Conservation (phyloP, 2,888 invertebrate species). For the Bombylius major region DNA sequence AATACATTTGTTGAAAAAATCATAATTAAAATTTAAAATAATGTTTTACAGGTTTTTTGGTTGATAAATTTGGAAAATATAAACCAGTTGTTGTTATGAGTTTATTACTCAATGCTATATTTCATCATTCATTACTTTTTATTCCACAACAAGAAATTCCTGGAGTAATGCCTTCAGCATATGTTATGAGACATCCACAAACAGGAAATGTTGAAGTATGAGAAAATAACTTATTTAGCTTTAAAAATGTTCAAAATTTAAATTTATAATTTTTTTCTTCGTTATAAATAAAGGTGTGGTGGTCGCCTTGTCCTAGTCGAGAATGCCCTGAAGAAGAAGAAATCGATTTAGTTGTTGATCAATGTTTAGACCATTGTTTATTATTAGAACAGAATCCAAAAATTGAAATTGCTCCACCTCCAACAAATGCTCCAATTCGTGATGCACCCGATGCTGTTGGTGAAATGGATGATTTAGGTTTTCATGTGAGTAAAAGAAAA, state of each 20-base stretch:
- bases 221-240: conserved; percentile 11
- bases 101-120: conserved; percentile 60
- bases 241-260: no score
- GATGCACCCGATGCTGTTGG: conserved; percentile 36
- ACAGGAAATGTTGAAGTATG: conserved; percentile 59
- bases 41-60: conserved; percentile 54
- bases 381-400: conserved; percentile 37
- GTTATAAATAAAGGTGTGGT: conserved; percentile 49
- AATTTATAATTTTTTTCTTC: no score
- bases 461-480: conserved; percentile 42
- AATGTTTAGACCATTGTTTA: conserved; percentile 61
- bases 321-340: conserved; percentile 66
- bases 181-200: conserved; percentile 61
- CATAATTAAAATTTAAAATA: background rate
- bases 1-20: no score
- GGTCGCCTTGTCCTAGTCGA: conserved; percentile 69
- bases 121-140: conserved; percentile 65
- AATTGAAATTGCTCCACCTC: conserved; percentile 25
- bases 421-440: conserved; percentile 22
- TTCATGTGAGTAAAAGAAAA: conserved; percentile 43
- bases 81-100: conserved; percentile 70
- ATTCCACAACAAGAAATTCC: conserved; percentile 71
- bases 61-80: conserved; percentile 78
- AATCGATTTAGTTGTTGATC: conserved; percentile 56
- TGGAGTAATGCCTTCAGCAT: conserved; percentile 59